Evolutionary conservation across 1,140 invertebrate genomes (phyloP), one percentile per base, ranked within the genome.

Genomic region (Anastatus disparis): DNA sequence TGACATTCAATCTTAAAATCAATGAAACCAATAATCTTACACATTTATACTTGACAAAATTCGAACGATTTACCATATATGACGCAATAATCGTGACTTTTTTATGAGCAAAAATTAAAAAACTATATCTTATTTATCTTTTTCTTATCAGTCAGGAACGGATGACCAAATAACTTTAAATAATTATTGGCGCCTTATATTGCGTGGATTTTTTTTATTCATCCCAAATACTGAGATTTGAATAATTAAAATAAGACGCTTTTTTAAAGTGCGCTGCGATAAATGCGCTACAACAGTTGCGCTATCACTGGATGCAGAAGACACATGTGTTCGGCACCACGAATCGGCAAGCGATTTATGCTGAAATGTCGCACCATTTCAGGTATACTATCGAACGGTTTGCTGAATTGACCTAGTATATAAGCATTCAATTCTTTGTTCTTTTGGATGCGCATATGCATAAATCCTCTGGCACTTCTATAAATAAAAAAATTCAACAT

Each of bases 251-350:
- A n/a, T n/a, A n/a, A n/a, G n/a, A n/a, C n/a, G n/a, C n/a, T n/a
- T 17, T 15, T 40, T 29, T 22, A 52, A 52, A 24, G 7, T 27
- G 15, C 2, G 80, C 80, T 85, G 58, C 79, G 78, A 76, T 83
- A 84, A 77, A 84, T 81, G 76, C 82, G 83, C 84, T 86, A 95
- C 83, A 96, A 92, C 78, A 95, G 88, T 81, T 95, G 93, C 68
- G 92, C 93, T 77, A 93, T 93, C 42, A 96, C 90, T 52, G 96
- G 96, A 82, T 95, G 92, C 35, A 95, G 88, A 69, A 98, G 90
- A 82, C 93, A 94, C 93, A 98, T 96, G 81, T 97, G 96, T 82
- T 98, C 96, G 4, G 96, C 95, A 48, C 96, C 96, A 70, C 94
- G 90, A 52, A 98, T 95, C 20, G 96, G 96, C 71, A 99, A 89